Conservation (phyloP, 2,888 invertebrate species). For the Gibbula magus region DNA sequence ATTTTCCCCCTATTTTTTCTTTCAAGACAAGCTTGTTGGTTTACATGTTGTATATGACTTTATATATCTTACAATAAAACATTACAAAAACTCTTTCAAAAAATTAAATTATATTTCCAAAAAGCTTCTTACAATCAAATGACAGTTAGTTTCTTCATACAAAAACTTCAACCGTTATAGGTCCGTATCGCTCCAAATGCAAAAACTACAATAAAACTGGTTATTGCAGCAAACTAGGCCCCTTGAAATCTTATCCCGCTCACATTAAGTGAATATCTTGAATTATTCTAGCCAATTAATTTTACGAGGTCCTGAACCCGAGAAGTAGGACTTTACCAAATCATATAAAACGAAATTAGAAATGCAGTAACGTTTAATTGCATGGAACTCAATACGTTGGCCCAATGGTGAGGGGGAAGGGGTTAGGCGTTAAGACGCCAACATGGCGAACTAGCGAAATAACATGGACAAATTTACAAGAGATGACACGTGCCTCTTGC, state of each 20-base stretch:
- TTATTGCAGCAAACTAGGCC: no score
- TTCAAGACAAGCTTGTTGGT: no score
- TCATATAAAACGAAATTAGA: slow-evolving; percentile 5
- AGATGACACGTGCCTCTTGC: not conserved
- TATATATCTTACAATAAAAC: no score
- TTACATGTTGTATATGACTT: no score
- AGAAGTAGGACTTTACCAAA: not conserved
- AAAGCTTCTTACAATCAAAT: no score
- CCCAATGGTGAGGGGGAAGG: not conserved
- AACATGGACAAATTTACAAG: not conserved
- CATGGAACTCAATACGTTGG: not conserved
- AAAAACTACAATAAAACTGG: no score
- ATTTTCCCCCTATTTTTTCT: no score
- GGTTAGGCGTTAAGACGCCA: slow-evolving; percentile 10
- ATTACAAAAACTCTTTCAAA: no score
- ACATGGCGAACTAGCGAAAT: slow-evolving; percentile 1
- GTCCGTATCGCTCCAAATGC: no score
- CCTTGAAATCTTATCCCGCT: not conserved
- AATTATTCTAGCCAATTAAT: slow-evolving; percentile 16
- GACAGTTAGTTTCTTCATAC: no score
- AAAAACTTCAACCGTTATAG: no score
- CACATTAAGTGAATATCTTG: not conserved
- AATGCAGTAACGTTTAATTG: slow-evolving; percentile 18
- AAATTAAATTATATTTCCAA: no score
- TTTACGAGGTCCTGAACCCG: not conserved